phyloP scores from a whole-genome alignment of 2,888 invertebrate genomes.

The Clivina fossor region DNA sequence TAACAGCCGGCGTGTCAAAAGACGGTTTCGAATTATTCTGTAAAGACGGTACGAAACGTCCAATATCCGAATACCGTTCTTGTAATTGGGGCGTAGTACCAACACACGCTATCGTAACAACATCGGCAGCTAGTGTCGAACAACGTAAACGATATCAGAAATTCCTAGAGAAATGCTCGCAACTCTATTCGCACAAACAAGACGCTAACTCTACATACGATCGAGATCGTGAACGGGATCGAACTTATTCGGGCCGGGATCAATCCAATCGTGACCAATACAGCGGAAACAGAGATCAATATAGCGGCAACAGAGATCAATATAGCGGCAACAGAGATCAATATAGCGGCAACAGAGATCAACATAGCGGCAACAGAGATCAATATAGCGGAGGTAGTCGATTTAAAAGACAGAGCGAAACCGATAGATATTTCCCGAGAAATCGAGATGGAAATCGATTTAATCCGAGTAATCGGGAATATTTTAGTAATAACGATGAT shows the following conservation, averaged over 20 bases:
- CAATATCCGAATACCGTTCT: conserved; percentile 67
- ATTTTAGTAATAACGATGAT: conserved; percentile 20
- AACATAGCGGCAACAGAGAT: conserved; percentile 7
- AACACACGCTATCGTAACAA: conserved; percentile 80
- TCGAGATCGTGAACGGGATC: conserved; percentile 25
- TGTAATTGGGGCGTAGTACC: conserved; percentile 89
- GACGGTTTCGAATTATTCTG: conserved; percentile 81
- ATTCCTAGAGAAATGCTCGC: conserved; percentile 64
- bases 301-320: neutral
- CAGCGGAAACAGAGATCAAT: conserved; percentile 1
- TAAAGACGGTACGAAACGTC: conserved; percentile 70
- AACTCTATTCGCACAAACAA: conserved; percentile 55
- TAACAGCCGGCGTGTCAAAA: conserved; percentile 63
- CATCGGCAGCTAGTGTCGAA: conserved; percentile 70
- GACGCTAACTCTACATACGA: conserved; percentile 32
- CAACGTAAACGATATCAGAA: conserved; percentile 64
- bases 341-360: conserved; percentile 8
- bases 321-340: conserved; percentile 2
- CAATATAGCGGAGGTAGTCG: conserved; percentile 9
- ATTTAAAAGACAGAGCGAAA: conserved; percentile 19
- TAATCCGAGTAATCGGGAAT: neutral
- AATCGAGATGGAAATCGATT: conserved; percentile 2
- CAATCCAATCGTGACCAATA: too few species aligned
- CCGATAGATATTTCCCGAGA: conserved; percentile 13
- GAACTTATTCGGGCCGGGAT: conserved; percentile 1